phyloP scores from a whole-genome alignment of 30 jellyfish, hydroid and myxozoan genomes.

The Pelagia noctiluca region DNA sequence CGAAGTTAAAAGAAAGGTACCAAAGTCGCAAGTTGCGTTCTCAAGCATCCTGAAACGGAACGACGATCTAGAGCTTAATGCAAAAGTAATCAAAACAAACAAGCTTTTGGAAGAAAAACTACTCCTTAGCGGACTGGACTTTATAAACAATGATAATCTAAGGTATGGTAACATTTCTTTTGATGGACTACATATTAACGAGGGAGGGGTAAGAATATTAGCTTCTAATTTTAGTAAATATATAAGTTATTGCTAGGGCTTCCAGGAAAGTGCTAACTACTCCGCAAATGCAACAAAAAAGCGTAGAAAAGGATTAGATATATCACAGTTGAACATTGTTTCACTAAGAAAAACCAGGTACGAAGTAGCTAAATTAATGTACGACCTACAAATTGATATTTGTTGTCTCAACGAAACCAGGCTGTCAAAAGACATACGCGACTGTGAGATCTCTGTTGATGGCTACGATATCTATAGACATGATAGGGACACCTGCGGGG shows the following conservation, averaged over 20 bases:
- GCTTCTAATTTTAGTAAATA: slow-evolving; percentile 8
- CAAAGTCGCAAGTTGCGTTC: no score
- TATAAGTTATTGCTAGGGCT: slow-evolving; percentile 51
- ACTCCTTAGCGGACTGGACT: no score
- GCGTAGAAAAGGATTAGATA: slow-evolving; percentile 1
- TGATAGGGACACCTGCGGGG: no score
- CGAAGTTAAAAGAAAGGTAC: not conserved
- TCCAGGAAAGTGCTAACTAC: no score
- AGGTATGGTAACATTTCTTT: no score
- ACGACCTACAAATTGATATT: slow-evolving; percentile 21
- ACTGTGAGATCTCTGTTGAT: slow-evolving; percentile 24
- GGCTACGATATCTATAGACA: slow-evolving; percentile 18
- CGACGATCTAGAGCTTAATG: no score
- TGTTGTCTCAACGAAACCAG: slow-evolving; percentile 53
- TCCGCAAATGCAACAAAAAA: slow-evolving; percentile 5
- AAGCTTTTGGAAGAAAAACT: no score
- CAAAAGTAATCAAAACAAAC: no score
- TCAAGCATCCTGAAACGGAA: no score
- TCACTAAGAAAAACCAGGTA: slow-evolving; percentile 32
- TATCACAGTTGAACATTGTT: slow-evolving; percentile 44
- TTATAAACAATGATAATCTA: no score
- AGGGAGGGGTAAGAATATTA: no score
- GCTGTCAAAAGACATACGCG: slow-evolving; percentile 26
- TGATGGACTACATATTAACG: no score
- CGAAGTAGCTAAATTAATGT: slow-evolving; percentile 11